phyloP scores from a whole-genome alignment of 2,888 invertebrate genomes.

The Cepaea hortensis region DNA sequence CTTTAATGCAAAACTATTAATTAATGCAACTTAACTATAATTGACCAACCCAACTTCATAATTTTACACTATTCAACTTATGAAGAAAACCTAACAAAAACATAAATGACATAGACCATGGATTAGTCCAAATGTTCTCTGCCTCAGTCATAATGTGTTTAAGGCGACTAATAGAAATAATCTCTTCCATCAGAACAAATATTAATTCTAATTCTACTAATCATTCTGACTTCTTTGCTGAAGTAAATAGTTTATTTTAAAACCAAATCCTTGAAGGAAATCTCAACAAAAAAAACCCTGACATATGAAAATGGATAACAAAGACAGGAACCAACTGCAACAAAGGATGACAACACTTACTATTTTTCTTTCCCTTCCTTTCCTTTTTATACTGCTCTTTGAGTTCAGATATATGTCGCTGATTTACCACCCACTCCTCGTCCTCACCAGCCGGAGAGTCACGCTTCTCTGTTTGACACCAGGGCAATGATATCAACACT shows the following conservation, averaged over 20 bases:
- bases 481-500: conserved; percentile 39
- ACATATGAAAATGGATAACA: background rate
- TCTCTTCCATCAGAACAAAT: too few relatives aligned
- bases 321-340: conserved; percentile 30
- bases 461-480: conserved; percentile 68
- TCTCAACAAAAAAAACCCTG: background rate
- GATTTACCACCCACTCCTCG: conserved; percentile 77
- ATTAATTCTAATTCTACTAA: too few relatives aligned
- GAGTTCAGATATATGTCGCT: conserved; percentile 75
- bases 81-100: too few relatives aligned
- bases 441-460: conserved; percentile 60
- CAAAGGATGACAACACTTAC: conserved; percentile 62
- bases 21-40: too few relatives aligned
- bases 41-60: too few relatives aligned
- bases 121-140: too few relatives aligned
- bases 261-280: conserved; percentile 17
- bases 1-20: too few relatives aligned
- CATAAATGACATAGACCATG: too few relatives aligned
- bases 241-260: background rate
- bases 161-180: too few relatives aligned
- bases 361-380: conserved; percentile 73
- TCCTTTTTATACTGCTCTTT: conserved; percentile 77
- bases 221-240: too few relatives aligned
- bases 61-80: too few relatives aligned
- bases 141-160: too few relatives aligned